Percentiles rank a stretch among this genome's conserved stretches.
phyloP scores from a whole-genome alignment of 1,140 invertebrate species.

The Pseudomyrmex gracilis region DNA sequence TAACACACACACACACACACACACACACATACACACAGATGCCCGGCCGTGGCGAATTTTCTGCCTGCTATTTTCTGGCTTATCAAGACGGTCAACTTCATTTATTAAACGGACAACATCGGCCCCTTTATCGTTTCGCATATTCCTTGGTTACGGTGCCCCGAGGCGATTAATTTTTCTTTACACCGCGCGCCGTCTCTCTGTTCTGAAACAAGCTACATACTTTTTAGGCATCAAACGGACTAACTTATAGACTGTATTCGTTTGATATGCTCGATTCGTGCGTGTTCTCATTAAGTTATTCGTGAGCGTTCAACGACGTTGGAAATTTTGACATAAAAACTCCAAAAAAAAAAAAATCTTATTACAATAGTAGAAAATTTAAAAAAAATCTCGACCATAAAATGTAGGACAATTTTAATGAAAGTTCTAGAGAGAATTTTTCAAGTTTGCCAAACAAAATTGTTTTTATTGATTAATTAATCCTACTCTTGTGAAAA shows the following conservation, averaged over 20 bases:
- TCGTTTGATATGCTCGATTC: neutral
- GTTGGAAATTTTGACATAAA: neutral
- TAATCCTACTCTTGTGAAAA: too few species aligned
- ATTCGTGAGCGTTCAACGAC: neutral
- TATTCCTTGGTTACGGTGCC: constrained; percentile 41
- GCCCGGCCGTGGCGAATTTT: constrained; percentile 48
- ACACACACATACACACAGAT: too few species aligned
- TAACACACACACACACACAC: neutral
- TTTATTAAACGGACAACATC: constrained; percentile 69
- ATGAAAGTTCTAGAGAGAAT: too few species aligned
- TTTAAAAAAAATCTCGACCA: too few species aligned
- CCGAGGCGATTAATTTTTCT: constrained; percentile 65
- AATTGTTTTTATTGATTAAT: too few species aligned
- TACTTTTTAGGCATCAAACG: neutral
- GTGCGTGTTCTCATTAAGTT: constrained; percentile 26
- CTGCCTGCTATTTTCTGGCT: constrained; percentile 56
- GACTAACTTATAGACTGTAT: constrained; percentile 16
- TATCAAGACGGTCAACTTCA: constrained; percentile 60
- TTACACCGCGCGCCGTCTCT: constrained; percentile 16
- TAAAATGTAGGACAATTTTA: too few species aligned
- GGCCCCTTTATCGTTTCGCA: constrained; percentile 51
- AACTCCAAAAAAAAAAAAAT: neutral
- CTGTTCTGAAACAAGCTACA: neutral
- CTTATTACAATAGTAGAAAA: neutral
- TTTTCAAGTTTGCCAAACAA: too few species aligned